Base-by-base conservation (phyloP, 2,888 invertebrate genomes). In the Timema cristinae region DNA sequence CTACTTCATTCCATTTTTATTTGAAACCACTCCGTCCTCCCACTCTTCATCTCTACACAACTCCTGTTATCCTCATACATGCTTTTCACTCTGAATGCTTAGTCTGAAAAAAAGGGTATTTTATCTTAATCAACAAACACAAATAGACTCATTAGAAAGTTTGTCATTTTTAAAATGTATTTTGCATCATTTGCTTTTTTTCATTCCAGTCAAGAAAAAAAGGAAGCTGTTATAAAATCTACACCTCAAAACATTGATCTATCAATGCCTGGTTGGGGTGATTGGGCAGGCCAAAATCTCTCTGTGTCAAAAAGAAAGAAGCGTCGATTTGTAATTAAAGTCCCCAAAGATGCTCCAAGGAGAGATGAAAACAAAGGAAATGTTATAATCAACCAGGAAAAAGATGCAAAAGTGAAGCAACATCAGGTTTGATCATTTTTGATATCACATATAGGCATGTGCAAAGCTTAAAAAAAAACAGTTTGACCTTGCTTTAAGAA, bases 231-330 rank as follows among this genome's bases (percentile, higher is more conserved):
- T 0, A 88, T 92, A 70, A 89, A 89, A 76, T 87, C 89, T 74
- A 87, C 88, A 74, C 90, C 91, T 0, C 86, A 93, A 80, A 89
- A 91, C 77, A 85, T 94, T 68, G 90, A 93, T 82, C 82, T 93
- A 48, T 86, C 86, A 52, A 83, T 98, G 76, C 97, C 97, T 0
- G 98, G 98, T 7, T 99, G 98, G 98, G 98, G 98, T 5, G 85
- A 86, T 7, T 99, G 98, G 98, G 93, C 91, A 67, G 98, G 98
- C 0, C 87, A 87, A 78, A 87, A 91, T 75, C 82, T 91, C 10
- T 72, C 72, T 15, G 68, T 68, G 2, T 77, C 79, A 7, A 78
- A 77, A 71, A 78, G 68, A n/a, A 80, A 78, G 71, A 86, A 82
- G 71, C 87, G 86, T 76, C 85, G 88, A 76, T 90, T 92, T 73